Evolutionary conservation across 35 echinoderm and acorn worm genomes (phyloP).

Genomic region (Chiridota heheva): DNA sequence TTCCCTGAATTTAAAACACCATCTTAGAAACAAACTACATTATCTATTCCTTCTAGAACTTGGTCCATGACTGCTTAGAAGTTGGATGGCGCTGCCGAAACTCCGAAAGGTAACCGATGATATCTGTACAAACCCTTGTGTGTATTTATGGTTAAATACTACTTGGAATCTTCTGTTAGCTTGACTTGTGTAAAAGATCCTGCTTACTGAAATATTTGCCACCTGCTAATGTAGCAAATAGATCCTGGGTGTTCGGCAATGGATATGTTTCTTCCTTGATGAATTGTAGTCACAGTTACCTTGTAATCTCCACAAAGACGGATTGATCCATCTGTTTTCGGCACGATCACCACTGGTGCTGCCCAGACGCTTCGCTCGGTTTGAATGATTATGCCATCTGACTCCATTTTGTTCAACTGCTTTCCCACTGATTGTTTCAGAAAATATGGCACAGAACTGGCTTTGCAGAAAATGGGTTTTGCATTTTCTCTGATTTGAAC

Average conservation of each 20-base stretch:
- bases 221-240: slow-evolving; percentile 42
- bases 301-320: slow-evolving; percentile 67
- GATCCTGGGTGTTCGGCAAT: slow-evolving; percentile 37
- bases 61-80: slow-evolving; percentile 9
- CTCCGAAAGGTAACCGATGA: not conserved
- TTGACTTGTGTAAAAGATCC: slow-evolving; percentile 10
- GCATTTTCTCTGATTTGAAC: slow-evolving; percentile 25
- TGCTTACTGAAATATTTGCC: slow-evolving; percentile 41
- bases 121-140: slow-evolving; percentile 25
- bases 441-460: slow-evolving; percentile 48
- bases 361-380: slow-evolving; percentile 36
- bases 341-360: slow-evolving; percentile 62
- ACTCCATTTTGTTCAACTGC: slow-evolving; percentile 29
- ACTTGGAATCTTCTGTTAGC: not conserved
- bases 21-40: not conserved
- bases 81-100: not conserved
- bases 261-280: slow-evolving; percentile 37
- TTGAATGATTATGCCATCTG: slow-evolving; percentile 27
- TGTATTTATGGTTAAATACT: slow-evolving; percentile 26
- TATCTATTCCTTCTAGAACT: not conserved
- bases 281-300: slow-evolving; percentile 29
- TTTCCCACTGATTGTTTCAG: slow-evolving; percentile 7
- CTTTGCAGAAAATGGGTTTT: slow-evolving; percentile 18
- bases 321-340: slow-evolving; percentile 23
- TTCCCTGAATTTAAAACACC: not conserved